Evolutionary conservation across 2,113 vertebrate genomes (phyloP).

Genomic region (Chamaetylas fuelleborni): DNA sequence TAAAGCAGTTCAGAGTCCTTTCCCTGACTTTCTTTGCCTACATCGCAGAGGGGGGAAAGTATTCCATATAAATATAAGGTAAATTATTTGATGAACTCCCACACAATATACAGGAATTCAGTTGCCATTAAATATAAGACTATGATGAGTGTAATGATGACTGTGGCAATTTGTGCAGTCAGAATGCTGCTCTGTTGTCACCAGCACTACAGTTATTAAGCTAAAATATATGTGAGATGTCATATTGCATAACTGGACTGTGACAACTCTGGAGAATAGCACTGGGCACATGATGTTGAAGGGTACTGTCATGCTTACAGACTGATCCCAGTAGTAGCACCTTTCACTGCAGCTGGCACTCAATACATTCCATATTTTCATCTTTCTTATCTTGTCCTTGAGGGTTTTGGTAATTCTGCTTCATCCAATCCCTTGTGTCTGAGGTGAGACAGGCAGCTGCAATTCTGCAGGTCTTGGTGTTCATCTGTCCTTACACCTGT

Average conservation of each 20-base stretch:
- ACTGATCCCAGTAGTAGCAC: background rate
- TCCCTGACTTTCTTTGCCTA: background rate
- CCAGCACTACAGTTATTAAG: background rate
- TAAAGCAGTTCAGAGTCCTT: background rate
- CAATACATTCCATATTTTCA: background rate
- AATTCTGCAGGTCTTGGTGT: background rate
- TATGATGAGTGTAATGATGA: background rate
- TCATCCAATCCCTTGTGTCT: background rate
- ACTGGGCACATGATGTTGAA: background rate
- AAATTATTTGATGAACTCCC: background rate
- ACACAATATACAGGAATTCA: background rate
- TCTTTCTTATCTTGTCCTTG: background rate
- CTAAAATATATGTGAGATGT: background rate
- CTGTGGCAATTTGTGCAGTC: background rate
- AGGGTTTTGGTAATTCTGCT: background rate
- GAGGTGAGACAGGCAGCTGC: background rate
- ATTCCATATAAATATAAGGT: background rate
- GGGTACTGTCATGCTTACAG: background rate
- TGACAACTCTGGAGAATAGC: background rate
- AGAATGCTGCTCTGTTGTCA: background rate
- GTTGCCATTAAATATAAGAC: background rate
- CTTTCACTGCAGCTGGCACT: background rate
- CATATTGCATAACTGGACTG: background rate
- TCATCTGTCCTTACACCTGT: background rate
- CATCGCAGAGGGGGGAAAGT: fast-evolving